These are phyloP conservation scores for Spizaetus ornatus DNA, from an alignment of 2,113 vertebrate genomes.

Conservation along the genomic window DNA sequence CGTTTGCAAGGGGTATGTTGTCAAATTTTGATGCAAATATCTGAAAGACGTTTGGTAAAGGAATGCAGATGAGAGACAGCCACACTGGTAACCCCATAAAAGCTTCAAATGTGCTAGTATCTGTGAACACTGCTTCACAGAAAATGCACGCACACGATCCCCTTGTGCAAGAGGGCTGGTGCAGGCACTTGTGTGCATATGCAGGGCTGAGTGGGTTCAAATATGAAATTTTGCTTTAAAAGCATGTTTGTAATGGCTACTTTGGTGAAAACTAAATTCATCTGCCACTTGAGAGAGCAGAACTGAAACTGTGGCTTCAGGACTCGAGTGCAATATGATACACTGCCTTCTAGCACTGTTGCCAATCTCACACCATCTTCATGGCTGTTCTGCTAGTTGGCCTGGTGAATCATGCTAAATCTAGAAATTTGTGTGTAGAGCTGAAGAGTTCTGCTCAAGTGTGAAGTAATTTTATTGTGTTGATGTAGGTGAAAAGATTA, in stretches of 20 bases:
- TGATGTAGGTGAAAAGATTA: neutral
- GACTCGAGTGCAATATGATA: neutral
- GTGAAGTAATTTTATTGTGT: neutral
- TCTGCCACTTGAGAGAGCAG: neutral
- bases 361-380: neutral
- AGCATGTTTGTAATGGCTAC: neutral
- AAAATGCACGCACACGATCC: rapidly evolving
- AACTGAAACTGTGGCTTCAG: neutral
- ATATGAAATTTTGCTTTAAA: neutral
- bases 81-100: neutral
- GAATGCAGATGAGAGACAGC: neutral
- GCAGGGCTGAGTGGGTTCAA: neutral
- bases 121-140: neutral
- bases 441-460: neutral
- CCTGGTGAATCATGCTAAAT: neutral
- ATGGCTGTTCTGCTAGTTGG: neutral
- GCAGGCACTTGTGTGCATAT: neutral
- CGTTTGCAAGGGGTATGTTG: neutral
- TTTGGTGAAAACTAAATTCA: neutral
- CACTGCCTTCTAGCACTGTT: neutral
- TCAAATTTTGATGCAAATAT: neutral
- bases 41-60: neutral
- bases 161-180: neutral
- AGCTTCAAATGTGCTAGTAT: neutral
- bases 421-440: neutral